These are phyloP conservation scores for Drosophila virilis DNA, from an alignment of 1,140 invertebrate genomes.

Conservation along the genomic window DNA sequence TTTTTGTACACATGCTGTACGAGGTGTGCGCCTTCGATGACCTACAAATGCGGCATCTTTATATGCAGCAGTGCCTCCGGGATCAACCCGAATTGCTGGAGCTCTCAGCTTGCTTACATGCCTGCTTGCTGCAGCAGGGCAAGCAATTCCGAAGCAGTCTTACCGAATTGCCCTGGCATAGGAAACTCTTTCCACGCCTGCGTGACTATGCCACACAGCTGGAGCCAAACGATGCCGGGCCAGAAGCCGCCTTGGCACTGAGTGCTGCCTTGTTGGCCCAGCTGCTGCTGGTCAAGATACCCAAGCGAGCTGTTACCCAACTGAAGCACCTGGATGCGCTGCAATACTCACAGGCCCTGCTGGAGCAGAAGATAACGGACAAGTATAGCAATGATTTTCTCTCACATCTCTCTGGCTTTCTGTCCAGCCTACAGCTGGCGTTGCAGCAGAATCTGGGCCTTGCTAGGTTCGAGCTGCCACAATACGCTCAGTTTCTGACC, in stretches of 20 bases:
- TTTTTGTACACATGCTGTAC: slow-evolving; percentile 65
- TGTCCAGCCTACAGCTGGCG: slow-evolving; percentile 34
- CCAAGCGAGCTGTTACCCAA: slow-evolving; percentile 8
- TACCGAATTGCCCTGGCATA: slow-evolving; percentile 72
- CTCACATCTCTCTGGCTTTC: slow-evolving; percentile 43
- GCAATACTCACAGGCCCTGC: slow-evolving; percentile 76
- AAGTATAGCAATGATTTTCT: slow-evolving; percentile 71
- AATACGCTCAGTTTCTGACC: slow-evolving; percentile 53
- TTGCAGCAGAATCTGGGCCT: slow-evolving; percentile 34
- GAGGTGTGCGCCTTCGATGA: slow-evolving; percentile 63
- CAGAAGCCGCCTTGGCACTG: slow-evolving; percentile 36
- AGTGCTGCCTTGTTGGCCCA: slow-evolving; percentile 59
- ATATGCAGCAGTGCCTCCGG: slow-evolving; percentile 52
- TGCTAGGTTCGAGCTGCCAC: slow-evolving; percentile 35
- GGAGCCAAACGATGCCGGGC: not conserved
- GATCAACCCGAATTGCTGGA: slow-evolving; percentile 26
- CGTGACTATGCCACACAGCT: slow-evolving; percentile 55
- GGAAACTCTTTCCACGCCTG: slow-evolving; percentile 66
- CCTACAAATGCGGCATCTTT: slow-evolving; percentile 58
- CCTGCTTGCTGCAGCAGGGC: slow-evolving; percentile 30
- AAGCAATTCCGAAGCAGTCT: not conserved
- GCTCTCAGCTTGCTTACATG: slow-evolving; percentile 26
- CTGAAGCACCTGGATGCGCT: slow-evolving; percentile 54
- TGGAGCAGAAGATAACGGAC: slow-evolving; percentile 40
- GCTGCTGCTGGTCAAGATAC: slow-evolving; percentile 51